Evolutionary conservation across 2,888 invertebrate genomes (phyloP).

Genomic region (Alsophila aescularia): DNA sequence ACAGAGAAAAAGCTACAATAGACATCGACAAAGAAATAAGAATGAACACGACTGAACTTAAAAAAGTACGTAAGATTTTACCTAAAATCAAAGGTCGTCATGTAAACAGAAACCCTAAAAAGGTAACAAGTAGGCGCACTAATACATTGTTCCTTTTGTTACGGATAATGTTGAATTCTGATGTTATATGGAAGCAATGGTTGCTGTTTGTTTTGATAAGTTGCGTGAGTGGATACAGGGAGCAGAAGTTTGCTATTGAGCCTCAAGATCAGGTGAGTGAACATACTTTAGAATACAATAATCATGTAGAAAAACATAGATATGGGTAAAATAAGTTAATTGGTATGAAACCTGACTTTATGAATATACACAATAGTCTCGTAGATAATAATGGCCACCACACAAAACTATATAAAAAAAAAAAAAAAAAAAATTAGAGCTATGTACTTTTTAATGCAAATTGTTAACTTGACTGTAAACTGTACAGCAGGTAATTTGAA

Average conservation of each 20-base stretch:
- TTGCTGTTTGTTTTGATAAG: conserved; percentile 52
- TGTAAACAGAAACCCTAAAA: conserved; percentile 1
- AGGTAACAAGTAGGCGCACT: conserved; percentile 66
- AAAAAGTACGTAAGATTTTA: background rate
- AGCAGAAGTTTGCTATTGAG: conserved; percentile 77
- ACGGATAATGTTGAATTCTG: conserved; percentile 56
- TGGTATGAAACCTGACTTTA: too few species aligned
- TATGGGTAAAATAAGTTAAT: too few species aligned
- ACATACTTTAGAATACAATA: too few species aligned
- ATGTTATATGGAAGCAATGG: conserved; percentile 51
- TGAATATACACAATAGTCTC: too few species aligned
- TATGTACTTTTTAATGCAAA: too few species aligned
- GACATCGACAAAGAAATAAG: background rate
- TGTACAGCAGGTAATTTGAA: too few species aligned
- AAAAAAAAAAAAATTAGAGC: too few species aligned
- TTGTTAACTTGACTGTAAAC: too few species aligned
- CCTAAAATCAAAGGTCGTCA: background rate
- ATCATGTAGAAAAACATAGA: too few species aligned
- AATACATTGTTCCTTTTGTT: conserved; percentile 73
- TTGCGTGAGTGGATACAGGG: conserved; percentile 61
- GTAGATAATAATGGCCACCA: too few species aligned
- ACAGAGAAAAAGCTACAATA: background rate
- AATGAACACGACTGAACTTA: background rate
- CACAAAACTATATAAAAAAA: too few species aligned
- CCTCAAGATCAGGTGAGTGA: conserved; percentile 76